Evolutionary conservation across 2,113 vertebrate species (phyloP), one percentile per base, ranked within the genome.

Genomic region (Mionectes macconnelli): DNA sequence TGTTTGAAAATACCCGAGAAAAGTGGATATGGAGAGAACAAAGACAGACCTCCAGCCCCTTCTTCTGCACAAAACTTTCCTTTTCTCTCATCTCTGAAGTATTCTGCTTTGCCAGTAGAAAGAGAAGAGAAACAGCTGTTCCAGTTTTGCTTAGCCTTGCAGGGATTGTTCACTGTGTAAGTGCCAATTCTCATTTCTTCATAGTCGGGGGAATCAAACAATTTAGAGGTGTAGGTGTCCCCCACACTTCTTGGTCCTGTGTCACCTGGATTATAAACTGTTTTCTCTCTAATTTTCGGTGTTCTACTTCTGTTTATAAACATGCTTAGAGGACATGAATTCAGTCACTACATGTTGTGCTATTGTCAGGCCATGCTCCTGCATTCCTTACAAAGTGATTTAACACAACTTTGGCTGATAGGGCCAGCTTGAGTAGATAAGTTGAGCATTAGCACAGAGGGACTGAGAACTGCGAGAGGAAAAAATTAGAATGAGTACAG

Each of bases 111-210:
- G 82, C 94, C 79, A 95, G 44, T 92, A 91, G 84, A 84, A 94
- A 67, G 42, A 91, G 78, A 93, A 85, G 89, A 95, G 91, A 89
- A 96, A 88, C 94, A 96, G 75, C 90, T 96, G 87, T 86, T 96
- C 19, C 35, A 76, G 19, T 94, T 96, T 77, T 96, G 47, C 82
- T 93, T 80, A 55, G 55, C 59, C 27, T 93, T 93, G 75, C 85
- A 74, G 35, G 67, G 85, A 86, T 74, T 67, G 35, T 73, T 91
- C n/a, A 63, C 33, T 56, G 12, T 25, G 44, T 83, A 77, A 68
- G 40, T 92, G 90, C 87, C 93, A 85, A 27, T 93, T 92, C 64
- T 75, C 28, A 53, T 84, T 95, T 52, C 44, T 66, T 22, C 9
- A 2, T 37, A 12, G 53, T 75, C 72, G 64, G 40, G 35, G 53